Evolutionary conservation across 2,888 invertebrate genomes (phyloP), one percentile per base, ranked within the genome.

Genomic region (Nasonia oneida): DNA sequence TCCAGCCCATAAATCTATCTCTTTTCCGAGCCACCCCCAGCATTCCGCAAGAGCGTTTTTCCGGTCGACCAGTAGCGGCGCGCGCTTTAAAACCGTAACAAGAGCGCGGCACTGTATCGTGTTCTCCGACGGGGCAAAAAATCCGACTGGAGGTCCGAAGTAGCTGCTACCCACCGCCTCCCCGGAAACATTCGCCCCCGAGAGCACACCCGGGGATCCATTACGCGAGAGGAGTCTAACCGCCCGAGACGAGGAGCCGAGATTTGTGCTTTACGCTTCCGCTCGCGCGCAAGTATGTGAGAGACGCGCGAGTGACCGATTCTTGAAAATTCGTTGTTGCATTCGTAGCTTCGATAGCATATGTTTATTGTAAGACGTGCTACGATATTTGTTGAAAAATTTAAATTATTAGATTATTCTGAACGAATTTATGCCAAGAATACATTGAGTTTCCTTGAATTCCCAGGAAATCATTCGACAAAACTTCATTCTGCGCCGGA

Each of bases 161-260:
- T 88, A 88, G 87, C 87, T 86, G 89, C 87, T 88, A 87, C 87
- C 86, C 90, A 89, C 61, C 64, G 42, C 6, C 39, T 29, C 79
- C 89, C 92, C 91, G 92, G 91, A 91, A 92, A 91, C 91, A 89
- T 89, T 91, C 87, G 90, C 86, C 89, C 89, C 90, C 88, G 88
- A 89, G 89, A 91, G 91, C 90, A 92, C 90, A 92, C 93, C 92
- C 92, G 92, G 92, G 90, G 91, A 91, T 93, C 92, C 93, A 93
- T 93, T 93, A 93, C 90, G 89, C 88, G 90, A 90, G 75, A 91
- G 90, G 67, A 89, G 90, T 89, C 90, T 90, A 92, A 91, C 92
- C 90, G 89, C 89, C 91, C 92, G 91, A 90, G 89, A 91, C 90
- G 90, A 89, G 88, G 90, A 89, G 88, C 88, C 87, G 90, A 93